Evolutionary conservation across 2,797 vertebrate genomes (phyloP), one percentile per base, ranked within the genome.

Genomic region (Crocidura indochinensis): DNA sequence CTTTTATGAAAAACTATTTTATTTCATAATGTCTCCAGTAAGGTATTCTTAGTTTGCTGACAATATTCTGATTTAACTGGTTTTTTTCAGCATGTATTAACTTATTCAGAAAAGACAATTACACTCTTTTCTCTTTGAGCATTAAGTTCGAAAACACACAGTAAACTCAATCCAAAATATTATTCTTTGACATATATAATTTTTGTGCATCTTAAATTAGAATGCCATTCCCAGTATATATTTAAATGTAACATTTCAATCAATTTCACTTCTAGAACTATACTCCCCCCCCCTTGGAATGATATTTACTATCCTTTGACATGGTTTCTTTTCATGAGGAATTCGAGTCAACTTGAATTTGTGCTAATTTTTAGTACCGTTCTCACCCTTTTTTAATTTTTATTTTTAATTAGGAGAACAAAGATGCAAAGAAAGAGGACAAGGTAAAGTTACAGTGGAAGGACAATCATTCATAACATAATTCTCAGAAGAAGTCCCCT

Each of bases 301-400:
- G 38, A 68, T 90, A 77, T 91, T 88, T 90, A 78, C 69, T 95
- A 78, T 47, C 1, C 8, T 68, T 93, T 93, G 75, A 9, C 75
- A 94, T 71, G 22, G 46, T 80, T 92, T 76, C 22, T 74, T 94
- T 94, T 94, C 94, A 90, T 6, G 92, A 88, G 80, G 89, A 85
- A 92, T 79, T 84, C 92, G 71, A 93, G 77, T 80, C 88, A 86
- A 86, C 49, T 94, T 94, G 89, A 95, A 94, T 95, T 90, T 87
- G 93, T 88, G 79, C 90, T n/a, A 38, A 11, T 22, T 79, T 97
- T 96, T 95, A 94, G 62, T 94, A 76, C 87, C 77, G 29, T 94
- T 90, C 91, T 96, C 92, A 90, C 78, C 44, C 20, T 44, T 49
- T 9, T 74, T 96, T n/a, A n/a, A n/a, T n/a, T n/a, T n/a, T n/a